Base-by-base conservation (phyloP, 2,888 invertebrate species). In the Steinernema hermaphroditum region DNA sequence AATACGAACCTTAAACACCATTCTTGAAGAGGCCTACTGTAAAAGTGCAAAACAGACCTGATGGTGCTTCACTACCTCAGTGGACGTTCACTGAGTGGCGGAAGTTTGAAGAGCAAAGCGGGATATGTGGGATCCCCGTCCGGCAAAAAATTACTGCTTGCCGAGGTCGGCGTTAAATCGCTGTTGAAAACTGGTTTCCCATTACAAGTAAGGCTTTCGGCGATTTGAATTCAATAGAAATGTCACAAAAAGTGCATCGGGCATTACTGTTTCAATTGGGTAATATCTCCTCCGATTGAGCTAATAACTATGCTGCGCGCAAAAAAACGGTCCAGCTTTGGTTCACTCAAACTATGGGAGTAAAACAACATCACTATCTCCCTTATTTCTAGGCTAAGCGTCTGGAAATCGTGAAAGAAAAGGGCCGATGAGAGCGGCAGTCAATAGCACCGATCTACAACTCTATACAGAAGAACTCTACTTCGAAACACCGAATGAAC, bases 181-280 rank as follows among this genome's bases (percentile, higher is more conserved):
- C 14, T 19, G 12, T 24, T 2, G 32, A 62, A 62, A 62, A 62
- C 62, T 32, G 32, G 62, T 62, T 62, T 62, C 32, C 62, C 19
- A 62, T 62, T 16, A 62, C 4, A 62, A 29, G 62, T 29, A 16
- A 62, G 27, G 34, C 34, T 62, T 62, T 62, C 19, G 62, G 24
- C 14, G 27, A 2, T 14, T 32, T 29, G 62, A 29, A 62, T 62
- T 62, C 9, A 62, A 62, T 62, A 62, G 29, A 62, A 62, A 37
- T 29, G 29, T 27, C 32, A 24, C 9, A 62, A 62, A 62, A 62
- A 62, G 62, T 62, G 62, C 62, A 62, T 62, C 62, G 62, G 62
- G 24, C 62, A 32, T 62, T 62, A 62, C 62, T n/a, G 62, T 29
- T 8, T 29, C 62, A n/a, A n/a, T n/a, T n/a, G n/a, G n/a, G n/a